phyloP scores from a whole-genome alignment of 2,113 vertebrate genomes.

The Shinisaurus crocodilurus region DNA sequence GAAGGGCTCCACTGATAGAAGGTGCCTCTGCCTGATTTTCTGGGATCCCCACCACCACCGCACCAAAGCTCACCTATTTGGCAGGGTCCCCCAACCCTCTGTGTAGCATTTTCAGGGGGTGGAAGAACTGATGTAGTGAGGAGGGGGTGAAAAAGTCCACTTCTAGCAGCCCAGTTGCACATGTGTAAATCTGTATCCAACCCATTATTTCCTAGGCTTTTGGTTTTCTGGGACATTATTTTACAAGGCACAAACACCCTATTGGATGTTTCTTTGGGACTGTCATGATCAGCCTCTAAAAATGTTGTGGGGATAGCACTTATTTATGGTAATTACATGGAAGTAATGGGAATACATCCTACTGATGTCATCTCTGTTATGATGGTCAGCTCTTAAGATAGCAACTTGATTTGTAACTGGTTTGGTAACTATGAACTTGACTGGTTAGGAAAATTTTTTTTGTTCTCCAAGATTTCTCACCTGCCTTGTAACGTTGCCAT shows the following conservation, averaged over 20 bases:
- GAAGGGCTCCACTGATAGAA: no score
- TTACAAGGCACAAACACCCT: background rate
- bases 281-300: background rate
- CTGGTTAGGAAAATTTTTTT: background rate
- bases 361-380: no score
- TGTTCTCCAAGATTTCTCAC: background rate
- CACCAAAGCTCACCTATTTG: no score
- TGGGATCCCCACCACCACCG: no score
- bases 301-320: background rate
- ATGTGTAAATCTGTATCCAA: no score
- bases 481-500: background rate
- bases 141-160: no score
- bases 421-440: background rate
- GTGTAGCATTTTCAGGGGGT: no score
- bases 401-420: background rate
- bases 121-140: no score
- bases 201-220: background rate
- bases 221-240: background rate
- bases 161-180: no score
- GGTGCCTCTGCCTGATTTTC: no score
- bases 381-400: background rate
- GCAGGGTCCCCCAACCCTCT: no score
- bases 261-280: background rate
- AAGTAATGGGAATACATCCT: background rate
- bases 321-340: background rate